Evolutionary conservation across 2,888 invertebrate species (phyloP), one percentile per base, ranked within the genome.

Genomic region (Eupithecia exiguata): DNA sequence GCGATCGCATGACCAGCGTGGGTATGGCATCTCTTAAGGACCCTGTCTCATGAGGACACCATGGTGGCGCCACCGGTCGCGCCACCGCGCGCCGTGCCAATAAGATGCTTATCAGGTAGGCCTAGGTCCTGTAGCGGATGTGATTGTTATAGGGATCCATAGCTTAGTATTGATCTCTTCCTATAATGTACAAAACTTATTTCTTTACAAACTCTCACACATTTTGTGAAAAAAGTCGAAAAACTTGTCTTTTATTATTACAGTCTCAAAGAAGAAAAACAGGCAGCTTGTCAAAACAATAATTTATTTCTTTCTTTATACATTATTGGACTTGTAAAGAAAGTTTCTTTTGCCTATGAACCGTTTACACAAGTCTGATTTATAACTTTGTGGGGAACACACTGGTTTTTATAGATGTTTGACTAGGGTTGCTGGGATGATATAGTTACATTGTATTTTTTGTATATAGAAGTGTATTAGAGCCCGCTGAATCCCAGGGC

Each of bases 341-440:
- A 81, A 79, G 72, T 74, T 81, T 79, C 80, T 79, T 81, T 78
- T 77, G 81, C 85, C 83, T 78, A 80, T 83, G 78, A 85, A 86
- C 83, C 86, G 86, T 87, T 89, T 88, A 87, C 85, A 86, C 89
- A 89, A 87, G 85, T 81, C 87, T 88, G 90, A 90, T 89, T 90
- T 90, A 90, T 87, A 81, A 69, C 74, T 43, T 53, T 62, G 62
- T n/a, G 63, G 38, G 63, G 63, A 35, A 30, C 36, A 65, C 38
- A 38, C 36, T 14, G 16, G 16, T 25, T 66, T 66, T 66, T 66
- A 30, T 65, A n/a, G 36, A 36, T 21, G 7, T 62, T 35, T 61
- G 4, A 61, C 16, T 43, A 16, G 1, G 7, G n/a, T 46, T 58
- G 58, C 25, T 58, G 58, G 58, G 25, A n/a, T 58, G 58, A 14